Percentiles rank a stretch among this genome's conserved stretches.
Evolutionary conservation across 2,113 vertebrate genomes (phyloP).

Genomic region (Anas platyrhynchos): DNA sequence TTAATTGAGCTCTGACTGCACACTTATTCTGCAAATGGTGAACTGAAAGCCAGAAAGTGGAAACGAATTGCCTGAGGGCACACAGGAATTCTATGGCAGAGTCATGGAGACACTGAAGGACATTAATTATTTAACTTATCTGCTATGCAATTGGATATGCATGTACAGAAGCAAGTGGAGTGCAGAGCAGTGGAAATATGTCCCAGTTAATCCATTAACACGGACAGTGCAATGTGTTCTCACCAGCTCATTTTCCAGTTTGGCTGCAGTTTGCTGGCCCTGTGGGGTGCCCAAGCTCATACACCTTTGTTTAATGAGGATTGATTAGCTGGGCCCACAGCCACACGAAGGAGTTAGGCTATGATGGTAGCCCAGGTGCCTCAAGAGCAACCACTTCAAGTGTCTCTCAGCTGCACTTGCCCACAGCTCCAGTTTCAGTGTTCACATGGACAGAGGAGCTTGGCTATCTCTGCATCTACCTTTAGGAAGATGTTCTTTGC

Average conservation of each 20-base stretch:
- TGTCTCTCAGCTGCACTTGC: fast-evolving
- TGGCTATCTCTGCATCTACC: neutral
- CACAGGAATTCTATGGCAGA: neutral
- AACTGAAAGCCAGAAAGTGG: neutral
- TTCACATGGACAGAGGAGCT: neutral
- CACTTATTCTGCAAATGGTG: neutral
- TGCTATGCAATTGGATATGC: neutral
- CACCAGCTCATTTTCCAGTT: neutral
- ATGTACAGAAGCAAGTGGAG: neutral
- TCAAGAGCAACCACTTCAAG: neutral
- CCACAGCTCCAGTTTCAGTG: neutral
- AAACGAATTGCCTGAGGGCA: neutral
- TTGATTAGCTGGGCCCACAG: neutral
- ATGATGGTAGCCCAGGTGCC: neutral
- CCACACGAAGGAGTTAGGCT: neutral
- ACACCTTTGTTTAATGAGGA: neutral
- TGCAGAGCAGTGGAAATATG: neutral
- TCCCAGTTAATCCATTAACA: neutral
- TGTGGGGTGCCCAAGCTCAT: neutral
- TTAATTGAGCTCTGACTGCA: neutral
- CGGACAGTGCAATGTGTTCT: neutral
- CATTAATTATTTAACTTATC: constrained; percentile 31
- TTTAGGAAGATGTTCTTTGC: neutral
- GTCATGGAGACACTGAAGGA: neutral
- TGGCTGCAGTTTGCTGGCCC: neutral